Evolutionary conservation across 2,113 vertebrate species (phyloP), one percentile per base, ranked within the genome.

Genomic region (Paracanthobrama guichenoti): DNA sequence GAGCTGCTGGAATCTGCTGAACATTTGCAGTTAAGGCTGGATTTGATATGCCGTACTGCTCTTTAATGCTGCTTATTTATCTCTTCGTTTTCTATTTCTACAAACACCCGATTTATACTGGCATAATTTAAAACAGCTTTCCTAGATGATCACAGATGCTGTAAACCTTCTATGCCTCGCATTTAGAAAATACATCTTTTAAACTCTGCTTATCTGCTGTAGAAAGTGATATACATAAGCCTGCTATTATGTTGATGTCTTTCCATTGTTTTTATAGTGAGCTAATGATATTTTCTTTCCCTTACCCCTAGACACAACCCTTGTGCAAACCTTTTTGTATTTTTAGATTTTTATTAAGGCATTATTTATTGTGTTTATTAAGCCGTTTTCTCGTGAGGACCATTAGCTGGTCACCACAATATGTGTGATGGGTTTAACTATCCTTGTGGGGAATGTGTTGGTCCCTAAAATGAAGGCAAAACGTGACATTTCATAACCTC

Each of bases 21-120:
- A 77, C 48, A 22, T 60, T 79, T 80, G 81, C 64, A 44, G 22
- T 57, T 26, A 80, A 84, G 59, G 44, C 18, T 74, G 35, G 35
- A 48, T 80, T 67, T 75, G 57, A 59, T 79, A 26, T 80, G 64
- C 35, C 16, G 74, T 60, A 75, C 28, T 26, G 42, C 44, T 28
- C 72, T 44, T 84, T 72, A 77, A 81, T 50, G 46, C 80, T 16
- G 73, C 42, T 72, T 79, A 80, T 87, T 60, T 76, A 60, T 77
- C 77, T 79, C 76, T 82, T 26, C 69, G 48, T 24, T 22, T 76
- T 48, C 57, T 62, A 11, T 79, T 79, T 79, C 57, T 39, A 26
- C 77, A 79, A 57, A 46, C 77, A 62, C 7, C 16, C 42, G 14
- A 62, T 79, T 79, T 62, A 62, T 42, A 79, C 57, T 46, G n/a